Base-by-base conservation (phyloP, 2,797 vertebrate species). In the Limnodromus scolopaceus region DNA sequence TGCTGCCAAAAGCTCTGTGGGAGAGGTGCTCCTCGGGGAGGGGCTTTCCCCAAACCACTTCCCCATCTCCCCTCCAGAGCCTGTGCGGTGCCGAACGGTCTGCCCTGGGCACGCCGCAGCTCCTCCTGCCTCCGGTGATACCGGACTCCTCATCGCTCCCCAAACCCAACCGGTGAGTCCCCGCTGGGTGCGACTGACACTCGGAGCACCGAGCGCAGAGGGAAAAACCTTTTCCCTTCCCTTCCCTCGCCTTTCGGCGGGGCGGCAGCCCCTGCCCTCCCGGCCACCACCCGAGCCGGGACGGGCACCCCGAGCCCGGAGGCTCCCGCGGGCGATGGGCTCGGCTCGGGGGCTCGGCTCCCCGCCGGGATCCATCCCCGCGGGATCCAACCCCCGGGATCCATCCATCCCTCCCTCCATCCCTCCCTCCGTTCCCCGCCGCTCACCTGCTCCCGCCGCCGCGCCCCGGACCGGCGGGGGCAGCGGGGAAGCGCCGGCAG, bases 31-130 rank as follows among this genome's bases (percentile, higher is more conserved):
- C 36, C 49, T 38, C 0, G 45, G 10, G 22, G 38, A 51, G 34
- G 39, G 77, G n/a, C 54, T 39, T 36, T 60, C 72, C 49, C 63
- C 13, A 38, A 1, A 12, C 36, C 57, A 2, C 12, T 53, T 30
- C 28, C 41, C 5, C 10, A 0, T 1, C 65, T 17, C 39, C 34
- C 20, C 34, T 16, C 30, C n/a, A 6, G 10, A 30, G 41, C 46
- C 49, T 6, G 3, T 3, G 63, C 13, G 2, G 39, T 22, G 54
- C 10, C 5, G 23, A 30, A 83, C 55, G 20, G 28, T 16, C 65
- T 19, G 58, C 34, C 32, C 19, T 2, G 36, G 64, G 4, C 76
- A 23, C 57, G 1, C 45, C 65, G 0, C 84, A 6, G 75, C 82
- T 93, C 71, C 68, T 76, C 30, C 93, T 0, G 41, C 7, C 84